These are phyloP conservation scores for Oxycera nigricornis DNA, from an alignment of 2,888 invertebrate species.

Conservation along the genomic window DNA sequence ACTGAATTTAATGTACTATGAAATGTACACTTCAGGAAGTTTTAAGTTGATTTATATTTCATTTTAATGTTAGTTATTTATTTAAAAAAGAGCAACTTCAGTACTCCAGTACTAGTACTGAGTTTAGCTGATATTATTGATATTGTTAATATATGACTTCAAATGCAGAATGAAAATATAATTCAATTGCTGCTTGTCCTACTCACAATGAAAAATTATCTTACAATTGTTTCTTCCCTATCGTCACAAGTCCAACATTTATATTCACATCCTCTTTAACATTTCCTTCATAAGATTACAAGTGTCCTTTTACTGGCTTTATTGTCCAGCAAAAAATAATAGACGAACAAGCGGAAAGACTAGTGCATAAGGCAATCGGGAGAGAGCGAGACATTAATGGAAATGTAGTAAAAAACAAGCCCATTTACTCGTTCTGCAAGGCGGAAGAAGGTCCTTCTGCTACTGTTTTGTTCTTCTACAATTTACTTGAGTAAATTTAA, in stretches of 20 bases:
- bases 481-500: conserved; percentile 1
- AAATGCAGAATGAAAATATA: no score
- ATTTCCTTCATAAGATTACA: neutral
- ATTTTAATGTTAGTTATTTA: no score
- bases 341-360: neutral
- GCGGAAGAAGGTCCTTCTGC: neutral
- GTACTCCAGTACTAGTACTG: no score
- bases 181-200: no score
- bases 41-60: no score
- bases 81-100: no score
- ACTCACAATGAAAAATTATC: neutral
- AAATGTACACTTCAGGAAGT: no score
- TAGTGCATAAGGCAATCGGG: neutral
- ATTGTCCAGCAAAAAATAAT: neutral
- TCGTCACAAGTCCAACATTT: neutral
- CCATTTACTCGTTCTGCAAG: neutral
- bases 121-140: no score
- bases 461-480: neutral
- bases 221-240: neutral
- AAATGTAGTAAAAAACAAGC: neutral
- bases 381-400: no score
- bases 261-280: neutral
- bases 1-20: no score
- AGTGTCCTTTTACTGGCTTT: neutral
- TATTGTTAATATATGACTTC: no score